Base-by-base conservation (phyloP, 2,888 invertebrate genomes). In the Melipona bicolor region DNA sequence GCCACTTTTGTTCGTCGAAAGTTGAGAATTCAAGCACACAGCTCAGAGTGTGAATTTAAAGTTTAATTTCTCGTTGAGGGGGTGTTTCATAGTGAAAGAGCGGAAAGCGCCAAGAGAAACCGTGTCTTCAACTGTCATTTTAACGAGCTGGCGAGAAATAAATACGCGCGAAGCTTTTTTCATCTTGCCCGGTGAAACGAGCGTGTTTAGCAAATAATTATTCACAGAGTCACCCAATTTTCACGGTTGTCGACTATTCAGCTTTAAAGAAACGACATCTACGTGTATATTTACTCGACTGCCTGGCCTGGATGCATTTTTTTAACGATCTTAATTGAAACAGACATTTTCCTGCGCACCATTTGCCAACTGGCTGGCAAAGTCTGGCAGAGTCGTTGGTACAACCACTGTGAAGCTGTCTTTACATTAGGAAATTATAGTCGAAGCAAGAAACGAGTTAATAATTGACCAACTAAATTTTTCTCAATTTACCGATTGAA, bases 301-400 rank as follows among this genome's bases (percentile, higher is more conserved):
- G 11, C 36, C 17, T 24, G 81, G 74, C 79, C 59, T 59, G 80
- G 24, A 82, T 59, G 65, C 67, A 59, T 36, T 52, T 59, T 78
- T 61, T 70, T 81, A 75, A 81, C 76, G 81, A 67, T 71, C 71
- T 75, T 82, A 82, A 82, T 82, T 82, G 81, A 81, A 36, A 67
- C 75, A 21, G 64, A 61, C 67, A 81, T 81, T 82, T 81, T 19
- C 24, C 36, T 13, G 67, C 71, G 54, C 65, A 75, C 75, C 81
- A 54, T 67, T 75, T 50, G 70, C 65, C 15, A 67, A 81, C 59
- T 82, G 59, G 65, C 54, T 21, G 2, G 61, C 52, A 15, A 43
- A 43, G 43, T 43, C 43, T 43, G 43, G 43, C 43, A 43, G 11
- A 43, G 43, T 43, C 4, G 36, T 36, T 36, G 27, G 61, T 67